Conservation (phyloP, 2,113 vertebrate species). For the Mus pahari region DNA sequence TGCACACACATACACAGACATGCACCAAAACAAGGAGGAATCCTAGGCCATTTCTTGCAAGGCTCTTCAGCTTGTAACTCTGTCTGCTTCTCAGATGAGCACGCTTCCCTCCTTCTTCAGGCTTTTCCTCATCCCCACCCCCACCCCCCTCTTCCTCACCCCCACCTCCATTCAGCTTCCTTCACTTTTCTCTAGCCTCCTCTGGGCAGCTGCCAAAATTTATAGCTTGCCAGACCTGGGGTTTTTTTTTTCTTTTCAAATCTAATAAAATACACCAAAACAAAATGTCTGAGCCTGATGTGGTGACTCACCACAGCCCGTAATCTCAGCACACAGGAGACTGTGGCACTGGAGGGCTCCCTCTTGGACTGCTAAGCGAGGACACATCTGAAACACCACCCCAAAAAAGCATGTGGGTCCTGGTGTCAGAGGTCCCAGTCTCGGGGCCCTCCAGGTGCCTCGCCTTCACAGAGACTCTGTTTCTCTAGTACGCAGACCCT, state of each 20-base stretch:
- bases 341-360: not conserved
- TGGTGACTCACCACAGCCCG: not conserved
- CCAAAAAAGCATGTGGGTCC: not conserved
- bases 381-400: not conserved
- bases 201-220: not conserved
- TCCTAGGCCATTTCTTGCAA: not conserved
- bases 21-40: not conserved
- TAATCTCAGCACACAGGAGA: not conserved
- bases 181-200: not conserved
- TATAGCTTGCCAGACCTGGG: not conserved
- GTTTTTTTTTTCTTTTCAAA: not conserved
- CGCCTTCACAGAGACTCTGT: not conserved
- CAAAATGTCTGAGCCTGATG: not conserved
- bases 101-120: not conserved
- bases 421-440: not conserved
- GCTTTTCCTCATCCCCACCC: too few relatives aligned
- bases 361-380: not conserved
- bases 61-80: not conserved
- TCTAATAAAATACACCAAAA: not conserved
- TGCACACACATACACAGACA: not conserved
- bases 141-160: too few relatives aligned
- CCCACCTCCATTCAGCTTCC: not conserved
- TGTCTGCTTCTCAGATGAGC: not conserved
- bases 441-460: rapidly evolving
- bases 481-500: slow-evolving; percentile 95